Evolutionary conservation across 1,140 invertebrate species (phyloP).

Genomic region (Drosophila burlai): DNA sequence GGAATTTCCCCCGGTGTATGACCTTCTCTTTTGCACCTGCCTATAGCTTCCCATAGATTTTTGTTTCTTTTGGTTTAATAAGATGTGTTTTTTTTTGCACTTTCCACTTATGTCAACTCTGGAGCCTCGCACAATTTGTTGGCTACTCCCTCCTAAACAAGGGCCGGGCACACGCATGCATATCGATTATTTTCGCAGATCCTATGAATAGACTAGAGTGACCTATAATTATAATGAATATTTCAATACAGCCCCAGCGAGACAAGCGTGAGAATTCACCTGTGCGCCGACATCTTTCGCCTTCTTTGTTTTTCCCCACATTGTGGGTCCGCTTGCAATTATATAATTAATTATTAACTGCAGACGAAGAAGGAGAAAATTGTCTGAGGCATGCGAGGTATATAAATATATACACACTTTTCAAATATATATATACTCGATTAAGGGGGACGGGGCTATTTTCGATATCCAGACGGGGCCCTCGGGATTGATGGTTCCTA

Average conservation of each 20-base stretch:
- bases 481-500: constrained; percentile 21
- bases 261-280: constrained; percentile 68
- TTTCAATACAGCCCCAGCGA: constrained; percentile 48
- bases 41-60: not conserved
- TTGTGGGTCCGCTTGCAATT: constrained; percentile 33
- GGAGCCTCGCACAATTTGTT: constrained; percentile 63
- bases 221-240: constrained; percentile 77
- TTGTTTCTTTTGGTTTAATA: not conserved
- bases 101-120: constrained; percentile 59
- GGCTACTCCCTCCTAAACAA: constrained; percentile 13
- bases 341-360: constrained; percentile 53
- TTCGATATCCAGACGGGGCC: constrained; percentile 11
- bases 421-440: not conserved
- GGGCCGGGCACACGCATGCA: constrained; percentile 43
- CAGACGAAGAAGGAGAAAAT: constrained; percentile 30
- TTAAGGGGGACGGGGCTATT: constrained; percentile 9
- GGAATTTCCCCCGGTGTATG: not conserved
- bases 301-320: constrained; percentile 1
- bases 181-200: constrained; percentile 63
- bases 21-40: constrained; percentile 14
- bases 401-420: not conserved
- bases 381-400: constrained; percentile 34
- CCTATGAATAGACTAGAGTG: constrained; percentile 64
- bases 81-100: not conserved
- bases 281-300: constrained; percentile 31